Percentiles rank a stretch among this genome's conserved stretches.
These are phyloP conservation scores for Drosophila truncata DNA, from an alignment of 1,140 invertebrate genomes.

Conservation along the genomic window DNA sequence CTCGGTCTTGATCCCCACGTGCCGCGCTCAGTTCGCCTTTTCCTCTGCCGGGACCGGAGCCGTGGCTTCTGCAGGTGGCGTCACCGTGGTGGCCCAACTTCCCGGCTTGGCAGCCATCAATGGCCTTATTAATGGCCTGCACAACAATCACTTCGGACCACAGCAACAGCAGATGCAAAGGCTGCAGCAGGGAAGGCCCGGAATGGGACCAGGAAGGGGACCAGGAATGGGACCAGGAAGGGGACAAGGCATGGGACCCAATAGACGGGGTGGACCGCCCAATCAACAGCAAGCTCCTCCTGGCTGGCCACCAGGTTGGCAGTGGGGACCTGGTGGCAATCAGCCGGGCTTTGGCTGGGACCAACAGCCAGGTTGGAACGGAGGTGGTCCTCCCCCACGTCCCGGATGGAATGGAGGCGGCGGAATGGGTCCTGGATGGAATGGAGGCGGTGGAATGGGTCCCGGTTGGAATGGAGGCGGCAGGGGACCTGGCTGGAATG, in stretches of 20 bases:
- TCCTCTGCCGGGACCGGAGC: slow-evolving; percentile 33
- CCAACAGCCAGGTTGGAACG: slow-evolving; percentile 24
- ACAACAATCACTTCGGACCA: slow-evolving; percentile 18
- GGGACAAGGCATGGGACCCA: slow-evolving; percentile 2
- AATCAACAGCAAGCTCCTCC: slow-evolving; percentile 39
- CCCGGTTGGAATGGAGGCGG: slow-evolving; percentile 18
- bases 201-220: slow-evolving; percentile 4
- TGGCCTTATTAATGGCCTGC: slow-evolving; percentile 16
- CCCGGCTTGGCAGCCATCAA: slow-evolving; percentile 40
- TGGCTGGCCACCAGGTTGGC: slow-evolving; percentile 47
- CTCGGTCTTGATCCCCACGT: slow-evolving; percentile 4
- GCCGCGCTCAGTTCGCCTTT: slow-evolving; percentile 45
- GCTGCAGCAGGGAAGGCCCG: slow-evolving; percentile 19
- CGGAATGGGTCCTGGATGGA: slow-evolving; percentile 10
- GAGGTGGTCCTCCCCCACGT: slow-evolving; percentile 6
- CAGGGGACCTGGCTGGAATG: slow-evolving; percentile 24
- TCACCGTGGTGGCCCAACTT: slow-evolving; percentile 54
- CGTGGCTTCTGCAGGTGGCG: slow-evolving; percentile 53
- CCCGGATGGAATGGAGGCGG: slow-evolving; percentile 14
- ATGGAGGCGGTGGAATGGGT: slow-evolving; percentile 9
- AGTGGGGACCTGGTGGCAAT: slow-evolving; percentile 35
- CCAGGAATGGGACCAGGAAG: neutral
- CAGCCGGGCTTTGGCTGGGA: slow-evolving; percentile 26
- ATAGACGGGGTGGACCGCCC: slow-evolving; percentile 9
- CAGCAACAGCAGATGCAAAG: slow-evolving; percentile 25